These are phyloP conservation scores for Gallinago solitaria DNA, from an alignment of 2,797 vertebrate species.

Conservation along the genomic window DNA sequence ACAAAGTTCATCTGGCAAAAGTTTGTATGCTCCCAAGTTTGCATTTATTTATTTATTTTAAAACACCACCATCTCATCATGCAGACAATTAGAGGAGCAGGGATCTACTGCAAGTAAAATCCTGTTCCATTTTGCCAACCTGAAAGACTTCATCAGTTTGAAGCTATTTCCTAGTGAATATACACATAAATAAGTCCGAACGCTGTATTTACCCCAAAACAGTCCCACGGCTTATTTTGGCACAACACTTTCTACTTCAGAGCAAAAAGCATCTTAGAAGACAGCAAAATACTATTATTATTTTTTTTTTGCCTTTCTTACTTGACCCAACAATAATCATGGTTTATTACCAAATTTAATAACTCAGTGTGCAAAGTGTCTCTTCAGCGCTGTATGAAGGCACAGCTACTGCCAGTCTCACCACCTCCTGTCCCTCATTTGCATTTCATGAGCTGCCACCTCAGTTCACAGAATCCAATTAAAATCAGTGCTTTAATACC, in stretches of 20 bases:
- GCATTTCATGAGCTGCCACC: background rate
- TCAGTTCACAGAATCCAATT: background rate
- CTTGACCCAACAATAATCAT: background rate
- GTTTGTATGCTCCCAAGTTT: background rate
- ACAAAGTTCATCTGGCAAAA: background rate
- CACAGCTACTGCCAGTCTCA: background rate
- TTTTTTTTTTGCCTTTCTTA: background rate
- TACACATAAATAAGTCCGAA: background rate
- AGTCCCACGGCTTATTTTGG: background rate
- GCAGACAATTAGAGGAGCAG: background rate
- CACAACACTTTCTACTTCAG: background rate
- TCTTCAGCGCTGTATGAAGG: background rate
- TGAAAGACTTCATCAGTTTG: accelerated
- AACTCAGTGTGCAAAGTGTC: background rate
- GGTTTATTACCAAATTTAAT: background rate
- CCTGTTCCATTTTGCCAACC: background rate
- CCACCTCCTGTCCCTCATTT: background rate
- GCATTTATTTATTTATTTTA: too few relatives aligned
- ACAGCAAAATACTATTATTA: background rate
- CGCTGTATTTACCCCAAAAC: background rate
- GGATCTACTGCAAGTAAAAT: background rate
- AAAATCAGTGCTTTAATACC: background rate
- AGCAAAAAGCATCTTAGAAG: background rate
- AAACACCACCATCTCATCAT: background rate
- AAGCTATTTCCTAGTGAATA: background rate